phyloP scores from a whole-genome alignment of 2,888 invertebrate genomes.

The Acanthosepion esculentum region DNA sequence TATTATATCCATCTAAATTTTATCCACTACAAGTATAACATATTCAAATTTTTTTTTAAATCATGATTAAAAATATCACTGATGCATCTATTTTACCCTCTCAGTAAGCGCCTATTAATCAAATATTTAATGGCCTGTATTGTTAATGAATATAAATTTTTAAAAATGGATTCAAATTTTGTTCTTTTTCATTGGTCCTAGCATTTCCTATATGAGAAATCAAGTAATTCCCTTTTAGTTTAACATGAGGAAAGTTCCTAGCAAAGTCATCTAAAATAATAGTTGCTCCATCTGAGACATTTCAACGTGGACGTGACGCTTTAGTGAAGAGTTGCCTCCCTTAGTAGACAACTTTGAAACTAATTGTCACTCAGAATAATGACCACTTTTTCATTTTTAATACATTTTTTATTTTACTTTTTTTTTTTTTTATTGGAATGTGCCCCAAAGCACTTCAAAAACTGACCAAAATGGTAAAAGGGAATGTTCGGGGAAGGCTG shows the following conservation, averaged over 20 bases:
- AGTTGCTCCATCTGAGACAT: background rate
- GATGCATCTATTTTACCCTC: too few relatives aligned
- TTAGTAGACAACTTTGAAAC: background rate
- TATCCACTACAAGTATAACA: too few relatives aligned
- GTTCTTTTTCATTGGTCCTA: background rate
- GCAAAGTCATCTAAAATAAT: background rate
- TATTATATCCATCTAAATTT: too few relatives aligned
- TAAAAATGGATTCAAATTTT: background rate
- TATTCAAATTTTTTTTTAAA: too few relatives aligned
- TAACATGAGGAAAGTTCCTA: background rate
- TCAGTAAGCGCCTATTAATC: too few relatives aligned
- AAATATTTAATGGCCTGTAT: too few relatives aligned
- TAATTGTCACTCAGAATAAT: too few relatives aligned
- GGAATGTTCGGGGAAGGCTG: background rate
- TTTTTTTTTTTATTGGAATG: background rate
- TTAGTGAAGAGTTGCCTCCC: background rate
- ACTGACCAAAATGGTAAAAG: background rate
- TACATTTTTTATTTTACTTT: background rate
- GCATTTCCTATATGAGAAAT: background rate
- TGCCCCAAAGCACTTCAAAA: background rate
- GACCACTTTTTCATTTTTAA: too few relatives aligned
- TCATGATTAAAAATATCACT: too few relatives aligned
- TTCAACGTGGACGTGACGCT: background rate
- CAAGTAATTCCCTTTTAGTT: background rate
- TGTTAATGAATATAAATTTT: background rate